A percentile compares a stretch with the other conserved stretches of the same genome.
phyloP scores from a whole-genome alignment of 2,797 vertebrate genomes.

The Craterocephalus amniculus region DNA sequence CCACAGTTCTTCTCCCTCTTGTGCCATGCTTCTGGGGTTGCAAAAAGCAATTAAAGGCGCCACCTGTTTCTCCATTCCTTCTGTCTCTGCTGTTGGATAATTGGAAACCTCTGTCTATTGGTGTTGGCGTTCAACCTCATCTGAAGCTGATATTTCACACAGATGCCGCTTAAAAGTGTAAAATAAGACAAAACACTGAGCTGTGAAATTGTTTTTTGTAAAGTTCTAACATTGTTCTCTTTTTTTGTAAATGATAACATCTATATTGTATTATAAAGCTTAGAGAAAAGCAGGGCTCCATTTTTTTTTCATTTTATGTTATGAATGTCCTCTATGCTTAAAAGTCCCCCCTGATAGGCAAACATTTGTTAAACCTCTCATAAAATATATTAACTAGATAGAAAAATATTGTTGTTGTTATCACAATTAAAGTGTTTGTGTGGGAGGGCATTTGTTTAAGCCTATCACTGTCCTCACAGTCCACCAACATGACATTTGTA shows the following conservation, averaged over 20 bases:
- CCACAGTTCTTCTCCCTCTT: slow-evolving; percentile 61
- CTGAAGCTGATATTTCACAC: slow-evolving; percentile 71
- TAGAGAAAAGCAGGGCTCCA: neutral
- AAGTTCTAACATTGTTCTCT: slow-evolving; percentile 10
- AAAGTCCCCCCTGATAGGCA: neutral
- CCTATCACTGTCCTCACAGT: slow-evolving; percentile 7
- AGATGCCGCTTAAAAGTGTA: slow-evolving; percentile 56
- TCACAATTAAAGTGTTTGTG: slow-evolving; percentile 13
- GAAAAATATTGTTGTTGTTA: neutral
- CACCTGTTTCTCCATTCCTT: slow-evolving; percentile 78
- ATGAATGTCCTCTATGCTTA: neutral
- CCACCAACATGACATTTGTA: neutral
- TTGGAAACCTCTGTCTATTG: slow-evolving; percentile 80
- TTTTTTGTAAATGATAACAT: neutral
- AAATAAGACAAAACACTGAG: slow-evolving; percentile 37
- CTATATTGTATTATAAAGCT: neutral
- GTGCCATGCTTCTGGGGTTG: slow-evolving; percentile 71
- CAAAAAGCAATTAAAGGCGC: slow-evolving; percentile 83
- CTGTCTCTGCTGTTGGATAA: slow-evolving; percentile 74
- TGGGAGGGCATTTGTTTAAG: slow-evolving; percentile 2
- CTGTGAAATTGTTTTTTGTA: slow-evolving; percentile 8
- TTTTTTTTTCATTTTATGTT: slow-evolving; percentile 6
- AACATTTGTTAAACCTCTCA: neutral
- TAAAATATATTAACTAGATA: slow-evolving; percentile 7
- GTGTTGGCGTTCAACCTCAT: slow-evolving; percentile 65